Evolutionary conservation across 2,888 invertebrate genomes (phyloP), one percentile per base, ranked within the genome.

Genomic region (Dasypogon diadema): DNA sequence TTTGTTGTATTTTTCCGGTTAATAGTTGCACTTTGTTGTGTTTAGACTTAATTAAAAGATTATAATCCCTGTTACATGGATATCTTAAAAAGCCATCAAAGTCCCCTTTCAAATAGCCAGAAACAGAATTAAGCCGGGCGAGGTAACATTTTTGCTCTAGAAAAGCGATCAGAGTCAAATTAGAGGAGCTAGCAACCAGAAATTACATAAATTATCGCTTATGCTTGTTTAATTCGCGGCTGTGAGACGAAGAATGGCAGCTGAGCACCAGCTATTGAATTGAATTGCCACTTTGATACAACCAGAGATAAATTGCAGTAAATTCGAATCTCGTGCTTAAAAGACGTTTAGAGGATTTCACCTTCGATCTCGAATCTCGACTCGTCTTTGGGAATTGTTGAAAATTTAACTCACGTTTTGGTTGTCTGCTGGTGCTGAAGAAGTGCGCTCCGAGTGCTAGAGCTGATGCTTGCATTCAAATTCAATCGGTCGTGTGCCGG

Each of bases 371-470:
- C 37, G 34, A 34, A 34, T 34, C 10, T 37, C n/a, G 12, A 4
- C 42, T 42, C 42, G 60, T 21, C 60, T 60, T 60, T 56, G 34
- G 26, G 37, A 60, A 60, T 60, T 60, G 60, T 21, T 60, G 37
- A 70, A 54, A 70, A 56, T 22, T 73, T 48, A 16, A 85, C 85
- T 85, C 81, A 85, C 85, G 84, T 83, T 84, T 85, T 85, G 58
- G 80, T 80, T 79, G 79, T 78, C 76, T 80, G 80, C 58, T 65
- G 74, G 75, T 77, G 78, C 70, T 79, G 76, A 42, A 68, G 37
- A 26, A 42, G 73, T 42, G 18, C 37, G 46, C 37, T 16, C 10
- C 14, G n/a, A 14, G 5, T 2, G 22, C 2, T 56, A 22, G 14
- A 72, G 48, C 42, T 73, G 60, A 24, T 55, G 16, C 30, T 34